Conservation (phyloP, 1,140 invertebrate genomes). For the Ericerus pela region DNA sequence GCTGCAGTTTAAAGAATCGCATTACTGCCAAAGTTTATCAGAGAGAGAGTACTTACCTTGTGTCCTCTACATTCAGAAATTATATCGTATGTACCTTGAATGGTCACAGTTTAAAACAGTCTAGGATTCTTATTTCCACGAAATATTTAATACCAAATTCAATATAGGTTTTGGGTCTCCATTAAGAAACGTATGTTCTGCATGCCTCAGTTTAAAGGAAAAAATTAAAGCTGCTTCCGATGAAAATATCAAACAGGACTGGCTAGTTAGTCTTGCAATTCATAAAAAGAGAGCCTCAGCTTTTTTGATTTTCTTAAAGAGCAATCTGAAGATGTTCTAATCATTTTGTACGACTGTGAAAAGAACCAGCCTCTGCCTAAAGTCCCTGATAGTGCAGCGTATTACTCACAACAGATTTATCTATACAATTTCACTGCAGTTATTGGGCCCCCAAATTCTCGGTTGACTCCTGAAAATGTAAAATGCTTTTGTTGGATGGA, state of each 20-base stretch:
- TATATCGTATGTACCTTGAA: neutral
- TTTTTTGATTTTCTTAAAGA: constrained; percentile 27
- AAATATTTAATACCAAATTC: neutral
- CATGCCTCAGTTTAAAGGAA: constrained; percentile 17
- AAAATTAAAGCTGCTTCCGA: constrained; percentile 18
- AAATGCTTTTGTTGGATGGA: constrained; percentile 25
- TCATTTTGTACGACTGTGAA: constrained; percentile 30
- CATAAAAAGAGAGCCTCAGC: constrained; percentile 25
- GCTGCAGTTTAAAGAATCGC: neutral
- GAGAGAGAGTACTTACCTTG: neutral
- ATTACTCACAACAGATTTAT: constrained; percentile 29
- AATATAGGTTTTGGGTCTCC: neutral
- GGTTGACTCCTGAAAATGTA: constrained; percentile 19
- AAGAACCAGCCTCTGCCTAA: constrained; percentile 29
- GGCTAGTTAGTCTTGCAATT: constrained; percentile 19
- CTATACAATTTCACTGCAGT: constrained; percentile 30
- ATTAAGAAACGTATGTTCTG: constrained; percentile 22
- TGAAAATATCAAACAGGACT: constrained; percentile 4
- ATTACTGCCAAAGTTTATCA: neutral
- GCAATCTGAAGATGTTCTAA: constrained; percentile 20
- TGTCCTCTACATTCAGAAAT: neutral
- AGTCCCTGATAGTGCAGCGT: constrained; percentile 26
- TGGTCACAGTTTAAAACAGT: neutral
- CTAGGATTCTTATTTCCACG: neutral
- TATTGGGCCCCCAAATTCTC: constrained; percentile 24